Base-by-base conservation (phyloP, 1,140 invertebrate species). In the Marisa cornuarietis region DNA sequence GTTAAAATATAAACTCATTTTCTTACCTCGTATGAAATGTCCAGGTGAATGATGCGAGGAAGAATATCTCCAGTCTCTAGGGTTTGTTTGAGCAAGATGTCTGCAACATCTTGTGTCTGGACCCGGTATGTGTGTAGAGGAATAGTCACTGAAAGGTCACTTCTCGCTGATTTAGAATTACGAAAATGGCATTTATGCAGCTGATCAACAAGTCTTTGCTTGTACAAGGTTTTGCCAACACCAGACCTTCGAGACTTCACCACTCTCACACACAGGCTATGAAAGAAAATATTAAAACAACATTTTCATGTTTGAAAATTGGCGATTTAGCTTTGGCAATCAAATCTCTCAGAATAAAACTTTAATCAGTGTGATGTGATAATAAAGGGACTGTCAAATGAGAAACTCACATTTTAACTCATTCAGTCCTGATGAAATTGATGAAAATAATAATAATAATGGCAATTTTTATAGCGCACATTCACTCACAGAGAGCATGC, bases 181-280 rank as follows among this genome's bases (percentile, higher is more conserved):
- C 75, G 3, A 42, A 6, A 6, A 42, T 42, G 31, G 31, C 31
- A 42, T 42, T 42, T 42, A 42, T 7, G 42, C 24, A 86, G 66
- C 63, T 83, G 61, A 78, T 82, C 79, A 16, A 81, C 82, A 54
- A 80, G 72, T 62, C 87, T 83, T 58, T 83, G 81, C 51, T 85
- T 84, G 71, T 84, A 84, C 54, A 90, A 80, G 26, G 85, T 85
- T 79, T 90, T 90, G 14, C 89, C 89, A 54, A 87, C 86, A 63
- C 88, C 89, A 52, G 89, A 87, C 66, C 86, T 79, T 71, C 79
- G 78, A 2, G 89, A 90, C 77, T 85, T 86, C 51, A 80, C 66
- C 61, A 80, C 79, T 6, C 74, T 61, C 74, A 76, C 74, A 26
- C 74, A 65, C 62, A 76, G 62, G n/a, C 74, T 76, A 42, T 42